Base-by-base conservation (phyloP, 2,113 vertebrate species). In the Coptodon bakossiorum region DNA sequence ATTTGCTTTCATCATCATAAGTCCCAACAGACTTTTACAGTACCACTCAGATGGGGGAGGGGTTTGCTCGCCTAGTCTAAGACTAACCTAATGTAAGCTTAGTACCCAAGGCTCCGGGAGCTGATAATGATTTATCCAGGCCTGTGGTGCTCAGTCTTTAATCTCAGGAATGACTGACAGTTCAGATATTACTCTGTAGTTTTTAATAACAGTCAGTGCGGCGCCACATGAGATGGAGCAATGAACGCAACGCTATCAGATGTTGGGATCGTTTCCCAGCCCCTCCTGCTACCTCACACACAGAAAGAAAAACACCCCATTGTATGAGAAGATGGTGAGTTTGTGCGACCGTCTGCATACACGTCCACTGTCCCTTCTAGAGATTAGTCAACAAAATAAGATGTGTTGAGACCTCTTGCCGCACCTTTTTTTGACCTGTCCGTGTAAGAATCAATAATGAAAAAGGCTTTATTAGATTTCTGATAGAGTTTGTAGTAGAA, bases 101-200 rank as follows among this genome's bases (percentile, higher is more conserved):
- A 22, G 86, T 1, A 2, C 88, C 84, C 22, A 50, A 40, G 78
- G 76, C 80, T 82, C 27, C 2, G 76, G 40, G 68, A 82, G 66
- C 86, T 73, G 83, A 82, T 88, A 66, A 86, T 71, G 71, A 87
- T 90, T 90, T 81, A 81, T 89, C 63, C 56, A 48, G 17, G 50
- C 61, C 86, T 59, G 68, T 84, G 87, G 50, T 9, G 29, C 78
- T 87, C 80, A 12, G 82, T 80, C 81, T 92, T 91, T 87, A 84
- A 90, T 92, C 91, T 91, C 14, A 9, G 43, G 48, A n/a, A 84
- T 93, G 95, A 95, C 54, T 94, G 95, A 94, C 94, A 94, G 89
- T 84, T 92, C 87, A 57, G 93, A 96, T 96, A 96, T 96, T 96
- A 91, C 90, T 92, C 86, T 90, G 90, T 93, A 90, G 88, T 93